phyloP scores from a whole-genome alignment of 1,140 invertebrate genomes.

The Heliothis subflexa region DNA sequence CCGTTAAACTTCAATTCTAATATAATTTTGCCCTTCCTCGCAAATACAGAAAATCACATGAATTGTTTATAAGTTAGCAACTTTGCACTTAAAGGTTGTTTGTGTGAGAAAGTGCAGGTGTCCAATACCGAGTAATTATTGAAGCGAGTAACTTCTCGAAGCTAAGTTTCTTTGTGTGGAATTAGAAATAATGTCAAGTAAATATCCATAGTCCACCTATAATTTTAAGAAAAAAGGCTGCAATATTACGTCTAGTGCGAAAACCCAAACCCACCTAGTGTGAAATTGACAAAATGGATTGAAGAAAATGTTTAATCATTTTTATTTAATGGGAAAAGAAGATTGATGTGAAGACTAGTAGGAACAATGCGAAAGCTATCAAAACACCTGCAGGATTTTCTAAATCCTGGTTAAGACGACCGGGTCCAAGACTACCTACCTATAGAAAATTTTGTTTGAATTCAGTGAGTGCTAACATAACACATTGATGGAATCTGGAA shows the following conservation, averaged over 20 bases:
- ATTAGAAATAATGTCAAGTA: too few relatives aligned
- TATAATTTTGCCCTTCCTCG: not conserved
- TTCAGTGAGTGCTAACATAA: constrained; percentile 1
- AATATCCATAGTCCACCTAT: not conserved
- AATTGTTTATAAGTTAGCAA: not conserved
- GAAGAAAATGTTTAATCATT: not conserved
- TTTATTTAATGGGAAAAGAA: not conserved
- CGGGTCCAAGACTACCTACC: not conserved
- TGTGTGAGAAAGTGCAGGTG: constrained; percentile 24
- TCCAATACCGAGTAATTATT: not conserved
- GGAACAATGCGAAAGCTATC: constrained; percentile 6
- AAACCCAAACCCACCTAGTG: too few relatives aligned
- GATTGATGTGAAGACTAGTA: not conserved
- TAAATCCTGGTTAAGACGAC: constrained; percentile 7
- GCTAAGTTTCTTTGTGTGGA: constrained; percentile 12
- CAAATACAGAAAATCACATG: too few relatives aligned
- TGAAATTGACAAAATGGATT: not conserved
- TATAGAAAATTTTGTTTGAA: not conserved
- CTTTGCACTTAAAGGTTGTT: not conserved
- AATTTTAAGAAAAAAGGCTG: not conserved
- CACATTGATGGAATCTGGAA: not conserved
- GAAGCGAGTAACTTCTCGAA: not conserved
- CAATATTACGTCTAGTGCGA: not conserved
- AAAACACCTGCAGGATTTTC: constrained; percentile 15
- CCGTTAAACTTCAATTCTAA: constrained; percentile 5